A percentile compares a stretch with the other conserved stretches of the same genome.
phyloP scores from a whole-genome alignment of 30 jellyfish, hydroid and myxozoan species.

The Mastigias papua region DNA sequence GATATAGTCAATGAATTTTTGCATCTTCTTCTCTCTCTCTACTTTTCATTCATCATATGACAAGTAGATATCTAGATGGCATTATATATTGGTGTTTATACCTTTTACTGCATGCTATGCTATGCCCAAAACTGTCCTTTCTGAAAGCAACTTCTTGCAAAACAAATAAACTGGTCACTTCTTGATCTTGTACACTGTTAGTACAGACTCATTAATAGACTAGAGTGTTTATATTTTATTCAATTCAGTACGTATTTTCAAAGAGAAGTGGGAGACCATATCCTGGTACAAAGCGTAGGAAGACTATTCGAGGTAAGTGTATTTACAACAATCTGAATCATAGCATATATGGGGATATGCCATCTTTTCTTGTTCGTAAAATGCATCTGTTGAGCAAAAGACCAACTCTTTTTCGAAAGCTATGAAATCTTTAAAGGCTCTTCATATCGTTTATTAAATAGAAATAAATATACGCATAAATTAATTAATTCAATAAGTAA shows the following conservation, averaged over 20 bases:
- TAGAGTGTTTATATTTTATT: too few species aligned
- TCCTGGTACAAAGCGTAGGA: conserved; percentile 41
- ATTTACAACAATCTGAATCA: neutral
- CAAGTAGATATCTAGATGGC: neutral
- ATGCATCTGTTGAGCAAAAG: neutral
- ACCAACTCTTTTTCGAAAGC: neutral
- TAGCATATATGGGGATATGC: neutral
- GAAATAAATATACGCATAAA: neutral
- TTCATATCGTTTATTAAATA: neutral
- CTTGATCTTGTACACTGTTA: neutral
- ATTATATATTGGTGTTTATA: neutral
- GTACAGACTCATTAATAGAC: neutral
- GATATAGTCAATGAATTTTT: neutral
- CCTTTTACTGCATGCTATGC: neutral
- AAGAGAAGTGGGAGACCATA: conserved; percentile 67
- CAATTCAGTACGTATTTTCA: conserved; percentile 45
- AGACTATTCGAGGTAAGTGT: conserved; percentile 57
- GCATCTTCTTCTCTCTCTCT: neutral
- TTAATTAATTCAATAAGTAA: neutral
- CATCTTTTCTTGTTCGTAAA: neutral
- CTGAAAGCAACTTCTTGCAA: neutral
- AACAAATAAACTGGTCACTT: neutral
- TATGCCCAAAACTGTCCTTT: too few species aligned
- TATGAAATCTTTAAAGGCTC: neutral
- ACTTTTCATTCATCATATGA: neutral